These are phyloP conservation scores for Chromobotia macracanthus DNA, from an alignment of 2,797 vertebrate genomes.

Conservation along the genomic window DNA sequence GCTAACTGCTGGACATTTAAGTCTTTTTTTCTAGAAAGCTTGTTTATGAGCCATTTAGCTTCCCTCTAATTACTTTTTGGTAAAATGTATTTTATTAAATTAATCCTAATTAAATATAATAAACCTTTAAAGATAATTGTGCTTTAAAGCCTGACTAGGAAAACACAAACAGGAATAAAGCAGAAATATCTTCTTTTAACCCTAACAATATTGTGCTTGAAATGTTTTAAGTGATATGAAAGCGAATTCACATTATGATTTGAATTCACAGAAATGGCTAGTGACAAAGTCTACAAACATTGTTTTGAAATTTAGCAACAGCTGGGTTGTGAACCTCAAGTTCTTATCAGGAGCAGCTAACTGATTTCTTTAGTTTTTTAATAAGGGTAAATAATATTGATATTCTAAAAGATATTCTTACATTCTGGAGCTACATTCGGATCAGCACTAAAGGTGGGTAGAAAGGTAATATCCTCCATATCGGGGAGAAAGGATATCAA, in stretches of 20 bases:
- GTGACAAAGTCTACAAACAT: too few relatives aligned
- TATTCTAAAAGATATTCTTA: too few relatives aligned
- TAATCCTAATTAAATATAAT: not conserved
- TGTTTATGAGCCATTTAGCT: constrained; percentile 13
- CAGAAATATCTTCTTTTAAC: too few relatives aligned
- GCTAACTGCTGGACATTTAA: constrained; percentile 18
- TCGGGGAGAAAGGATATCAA: constrained; percentile 46
- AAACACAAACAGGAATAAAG: too few relatives aligned
- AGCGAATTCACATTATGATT: not conserved
- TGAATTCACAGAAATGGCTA: not conserved
- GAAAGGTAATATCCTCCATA: not conserved
- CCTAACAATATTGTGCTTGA: not conserved
- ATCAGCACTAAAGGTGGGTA: not conserved
- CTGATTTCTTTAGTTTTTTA: too few relatives aligned
- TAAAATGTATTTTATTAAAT: constrained; percentile 1
- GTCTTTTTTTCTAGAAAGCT: constrained; percentile 4
- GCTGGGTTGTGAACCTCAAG: not conserved
- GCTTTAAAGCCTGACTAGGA: too few relatives aligned
- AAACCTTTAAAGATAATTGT: too few relatives aligned
- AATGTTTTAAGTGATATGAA: not conserved
- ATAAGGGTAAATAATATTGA: too few relatives aligned
- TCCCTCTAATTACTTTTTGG: constrained; percentile 14
- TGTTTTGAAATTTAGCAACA: not conserved
- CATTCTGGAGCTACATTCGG: too few relatives aligned
- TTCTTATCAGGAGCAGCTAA: not conserved